These are phyloP conservation scores for Formicarius rufipectus DNA, from an alignment of 2,113 vertebrate genomes.

Conservation along the genomic window DNA sequence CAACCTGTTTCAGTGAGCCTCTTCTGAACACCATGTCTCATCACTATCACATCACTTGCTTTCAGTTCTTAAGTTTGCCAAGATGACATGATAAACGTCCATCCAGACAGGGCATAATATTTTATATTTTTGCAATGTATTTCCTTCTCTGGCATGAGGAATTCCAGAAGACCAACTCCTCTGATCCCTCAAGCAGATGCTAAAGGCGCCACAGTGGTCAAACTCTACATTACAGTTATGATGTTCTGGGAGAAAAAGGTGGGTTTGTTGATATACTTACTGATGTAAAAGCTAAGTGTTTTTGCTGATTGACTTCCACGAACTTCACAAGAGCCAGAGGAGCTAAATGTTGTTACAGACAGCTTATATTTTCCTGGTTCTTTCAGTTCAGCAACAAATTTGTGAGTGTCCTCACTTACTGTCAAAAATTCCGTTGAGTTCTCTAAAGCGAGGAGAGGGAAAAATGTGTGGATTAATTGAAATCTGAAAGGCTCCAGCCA, in stretches of 20 bases:
- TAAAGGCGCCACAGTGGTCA: not conserved
- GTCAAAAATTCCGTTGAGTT: slow-evolving; percentile 83
- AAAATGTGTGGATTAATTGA: not conserved
- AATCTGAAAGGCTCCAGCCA: not conserved
- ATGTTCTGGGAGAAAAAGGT: not conserved
- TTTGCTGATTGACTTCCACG: slow-evolving; percentile 83
- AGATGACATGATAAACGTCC: fast-evolving
- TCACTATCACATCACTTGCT: not conserved
- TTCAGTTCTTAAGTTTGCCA: not conserved
- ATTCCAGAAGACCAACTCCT: not conserved
- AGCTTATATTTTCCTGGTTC: slow-evolving; percentile 88
- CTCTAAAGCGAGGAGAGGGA: slow-evolving; percentile 66
- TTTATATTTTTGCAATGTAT: not conserved
- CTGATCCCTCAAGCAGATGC: not conserved
- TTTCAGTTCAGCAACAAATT: slow-evolving; percentile 86
- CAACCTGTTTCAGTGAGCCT: not conserved
- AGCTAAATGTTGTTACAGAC: slow-evolving; percentile 86
- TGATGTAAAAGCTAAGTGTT: slow-evolving; percentile 89
- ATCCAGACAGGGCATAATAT: not conserved
- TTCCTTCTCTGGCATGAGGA: not conserved
- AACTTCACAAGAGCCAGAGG: slow-evolving; percentile 84
- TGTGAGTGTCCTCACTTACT: slow-evolving; percentile 88
- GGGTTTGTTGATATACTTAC: slow-evolving; percentile 75
- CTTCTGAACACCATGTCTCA: not conserved
- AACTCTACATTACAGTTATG: not conserved